phyloP scores from a whole-genome alignment of 2,113 vertebrate genomes.

The Labeo rohita region DNA sequence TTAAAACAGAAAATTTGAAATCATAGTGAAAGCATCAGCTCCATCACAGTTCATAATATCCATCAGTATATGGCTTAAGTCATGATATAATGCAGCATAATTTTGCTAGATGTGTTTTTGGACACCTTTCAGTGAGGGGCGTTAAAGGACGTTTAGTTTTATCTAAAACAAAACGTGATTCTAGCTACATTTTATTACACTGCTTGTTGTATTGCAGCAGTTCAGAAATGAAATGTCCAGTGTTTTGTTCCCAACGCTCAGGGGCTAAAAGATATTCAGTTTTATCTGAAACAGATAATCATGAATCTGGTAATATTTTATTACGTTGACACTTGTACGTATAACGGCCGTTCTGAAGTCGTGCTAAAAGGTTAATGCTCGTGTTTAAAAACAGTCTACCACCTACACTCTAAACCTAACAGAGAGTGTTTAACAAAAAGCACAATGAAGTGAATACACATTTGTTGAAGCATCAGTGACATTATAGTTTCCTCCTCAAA shows the following conservation, averaged over 20 bases:
- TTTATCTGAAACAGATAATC: no score
- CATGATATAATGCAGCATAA: not conserved
- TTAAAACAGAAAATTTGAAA: not conserved
- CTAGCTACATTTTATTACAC: not conserved
- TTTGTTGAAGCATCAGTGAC: not conserved
- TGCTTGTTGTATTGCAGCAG: not conserved
- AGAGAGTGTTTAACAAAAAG: not conserved
- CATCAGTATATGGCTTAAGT: not conserved
- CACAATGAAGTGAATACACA: not conserved
- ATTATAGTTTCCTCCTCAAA: not conserved
- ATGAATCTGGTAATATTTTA: no score
- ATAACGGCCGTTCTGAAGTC: no score
- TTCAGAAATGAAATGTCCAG: not conserved
- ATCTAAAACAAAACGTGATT: not conserved
- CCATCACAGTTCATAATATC: not conserved
- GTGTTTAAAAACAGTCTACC: no score
- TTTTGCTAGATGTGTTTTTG: not conserved
- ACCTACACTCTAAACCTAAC: no score
- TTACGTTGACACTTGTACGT: no score
- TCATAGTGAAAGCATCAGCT: not conserved
- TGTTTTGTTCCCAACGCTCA: no score
- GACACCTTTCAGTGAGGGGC: not conserved
- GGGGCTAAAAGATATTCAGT: no score
- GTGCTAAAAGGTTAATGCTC: no score
- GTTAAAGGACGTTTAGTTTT: not conserved